These are phyloP conservation scores for Dolichallabes microphthalmus DNA, from an alignment of 2,113 vertebrate genomes.

Conservation along the genomic window DNA sequence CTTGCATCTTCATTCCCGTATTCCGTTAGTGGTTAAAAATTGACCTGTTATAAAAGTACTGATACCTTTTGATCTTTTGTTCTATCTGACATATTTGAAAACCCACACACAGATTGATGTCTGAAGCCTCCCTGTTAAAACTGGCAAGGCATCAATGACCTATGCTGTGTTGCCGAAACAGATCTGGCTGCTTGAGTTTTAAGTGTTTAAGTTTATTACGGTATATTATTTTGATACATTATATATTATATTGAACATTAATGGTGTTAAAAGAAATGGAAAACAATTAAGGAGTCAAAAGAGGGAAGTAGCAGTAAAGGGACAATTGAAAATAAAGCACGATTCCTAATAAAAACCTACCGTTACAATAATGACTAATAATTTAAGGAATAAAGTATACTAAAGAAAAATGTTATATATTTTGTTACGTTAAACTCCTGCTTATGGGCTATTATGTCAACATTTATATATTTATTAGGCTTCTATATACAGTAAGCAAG, in stretches of 20 bases:
- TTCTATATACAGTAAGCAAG: background rate
- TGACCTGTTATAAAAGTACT: no score
- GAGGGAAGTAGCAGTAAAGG: background rate
- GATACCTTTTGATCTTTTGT: no score
- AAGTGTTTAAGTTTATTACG: background rate
- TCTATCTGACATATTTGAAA: no score
- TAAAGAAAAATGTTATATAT: background rate
- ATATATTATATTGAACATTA: background rate
- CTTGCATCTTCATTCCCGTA: no score
- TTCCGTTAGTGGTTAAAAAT: no score
- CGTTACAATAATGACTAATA: background rate
- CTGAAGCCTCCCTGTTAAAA: no score
- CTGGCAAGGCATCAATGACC: no score
- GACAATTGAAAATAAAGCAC: background rate
- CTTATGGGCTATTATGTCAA: background rate
- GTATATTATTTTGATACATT: no score
- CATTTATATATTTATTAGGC: background rate
- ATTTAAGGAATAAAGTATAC: background rate
- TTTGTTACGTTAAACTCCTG: background rate
- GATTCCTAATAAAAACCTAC: background rate
- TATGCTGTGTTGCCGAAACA: no score
- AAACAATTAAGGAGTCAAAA: background rate
- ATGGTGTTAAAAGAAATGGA: background rate
- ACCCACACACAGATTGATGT: no score
- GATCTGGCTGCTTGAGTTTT: no score